These are phyloP conservation scores for Gavia stellata DNA, from an alignment of 2,113 vertebrate species.

Conservation along the genomic window DNA sequence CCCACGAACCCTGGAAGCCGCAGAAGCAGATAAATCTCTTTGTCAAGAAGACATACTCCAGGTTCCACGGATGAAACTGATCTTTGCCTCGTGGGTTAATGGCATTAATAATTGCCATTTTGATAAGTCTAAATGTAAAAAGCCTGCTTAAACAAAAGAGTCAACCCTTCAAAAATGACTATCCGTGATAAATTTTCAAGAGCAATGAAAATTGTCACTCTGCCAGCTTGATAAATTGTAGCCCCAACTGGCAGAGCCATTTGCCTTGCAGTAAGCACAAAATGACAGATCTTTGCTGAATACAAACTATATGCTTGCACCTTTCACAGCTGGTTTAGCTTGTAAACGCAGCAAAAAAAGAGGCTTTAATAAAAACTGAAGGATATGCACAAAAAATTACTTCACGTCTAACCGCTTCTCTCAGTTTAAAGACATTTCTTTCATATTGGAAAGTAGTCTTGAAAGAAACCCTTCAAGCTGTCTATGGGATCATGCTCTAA, in stretches of 20 bases:
- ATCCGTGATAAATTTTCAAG: slow-evolving; percentile 62
- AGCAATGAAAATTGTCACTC: slow-evolving; percentile 68
- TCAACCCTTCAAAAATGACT: slow-evolving; percentile 55
- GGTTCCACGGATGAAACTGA: slow-evolving; percentile 48
- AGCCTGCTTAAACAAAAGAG: slow-evolving; percentile 35
- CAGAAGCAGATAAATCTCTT: slow-evolving; percentile 53
- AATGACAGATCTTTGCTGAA: slow-evolving; percentile 71
- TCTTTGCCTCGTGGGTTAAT: slow-evolving; percentile 61
- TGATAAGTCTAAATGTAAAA: slow-evolving; percentile 50
- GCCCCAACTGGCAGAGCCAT: slow-evolving; percentile 61
- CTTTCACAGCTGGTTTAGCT: slow-evolving; percentile 73
- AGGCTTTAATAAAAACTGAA: slow-evolving; percentile 62
- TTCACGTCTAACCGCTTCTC: neutral
- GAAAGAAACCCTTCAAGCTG: neutral
- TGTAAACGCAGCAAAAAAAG: slow-evolving; percentile 60
- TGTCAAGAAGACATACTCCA: slow-evolving; percentile 19
- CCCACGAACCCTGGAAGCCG: neutral
- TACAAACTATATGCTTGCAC: slow-evolving; percentile 61
- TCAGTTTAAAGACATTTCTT: neutral
- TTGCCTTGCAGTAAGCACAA: slow-evolving; percentile 71
- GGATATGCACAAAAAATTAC: slow-evolving; percentile 36
- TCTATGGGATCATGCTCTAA: neutral
- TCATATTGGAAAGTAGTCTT: neutral
- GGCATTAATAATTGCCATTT: slow-evolving; percentile 65
- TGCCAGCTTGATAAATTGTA: slow-evolving; percentile 70